Evolutionary conservation across 2,888 invertebrate genomes (phyloP).

Genomic region (Diadegma fenestrale): DNA sequence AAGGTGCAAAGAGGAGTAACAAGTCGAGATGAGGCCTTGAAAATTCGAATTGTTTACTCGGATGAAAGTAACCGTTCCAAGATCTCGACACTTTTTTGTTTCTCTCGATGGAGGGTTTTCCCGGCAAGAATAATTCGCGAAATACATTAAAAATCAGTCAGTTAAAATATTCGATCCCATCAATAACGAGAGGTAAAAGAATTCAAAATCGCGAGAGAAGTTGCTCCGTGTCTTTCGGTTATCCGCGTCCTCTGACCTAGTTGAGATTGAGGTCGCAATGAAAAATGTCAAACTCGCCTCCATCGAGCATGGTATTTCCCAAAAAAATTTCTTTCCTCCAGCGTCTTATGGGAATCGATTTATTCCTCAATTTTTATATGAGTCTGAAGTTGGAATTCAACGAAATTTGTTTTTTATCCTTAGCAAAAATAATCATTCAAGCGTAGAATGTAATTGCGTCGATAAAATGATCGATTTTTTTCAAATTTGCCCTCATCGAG

Average conservation of each 20-base stretch:
- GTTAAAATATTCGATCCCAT: not conserved
- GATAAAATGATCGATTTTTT: no score
- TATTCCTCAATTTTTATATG: not conserved
- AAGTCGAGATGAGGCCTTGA: not conserved
- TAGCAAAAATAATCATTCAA: no score
- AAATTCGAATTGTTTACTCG: not conserved
- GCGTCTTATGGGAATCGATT: not conserved
- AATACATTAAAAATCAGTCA: not conserved
- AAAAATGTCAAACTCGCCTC: not conserved
- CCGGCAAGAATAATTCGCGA: not conserved
- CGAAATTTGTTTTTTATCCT: no score
- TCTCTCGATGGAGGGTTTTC: not conserved
- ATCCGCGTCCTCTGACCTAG: not conserved
- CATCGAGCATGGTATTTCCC: not conserved
- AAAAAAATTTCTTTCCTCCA: not conserved
- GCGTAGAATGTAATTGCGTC: no score
- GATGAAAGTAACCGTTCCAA: not conserved
- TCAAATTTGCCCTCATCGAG: not conserved
- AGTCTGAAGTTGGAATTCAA: no score
- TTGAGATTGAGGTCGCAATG: not conserved
- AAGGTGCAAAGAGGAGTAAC: no score
- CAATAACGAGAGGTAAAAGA: not conserved
- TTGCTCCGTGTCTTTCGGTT: not conserved
- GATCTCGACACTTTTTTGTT: not conserved
- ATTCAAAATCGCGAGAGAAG: not conserved